phyloP scores from a whole-genome alignment of 2,113 vertebrate species.

The Pachycephala philippinensis region DNA sequence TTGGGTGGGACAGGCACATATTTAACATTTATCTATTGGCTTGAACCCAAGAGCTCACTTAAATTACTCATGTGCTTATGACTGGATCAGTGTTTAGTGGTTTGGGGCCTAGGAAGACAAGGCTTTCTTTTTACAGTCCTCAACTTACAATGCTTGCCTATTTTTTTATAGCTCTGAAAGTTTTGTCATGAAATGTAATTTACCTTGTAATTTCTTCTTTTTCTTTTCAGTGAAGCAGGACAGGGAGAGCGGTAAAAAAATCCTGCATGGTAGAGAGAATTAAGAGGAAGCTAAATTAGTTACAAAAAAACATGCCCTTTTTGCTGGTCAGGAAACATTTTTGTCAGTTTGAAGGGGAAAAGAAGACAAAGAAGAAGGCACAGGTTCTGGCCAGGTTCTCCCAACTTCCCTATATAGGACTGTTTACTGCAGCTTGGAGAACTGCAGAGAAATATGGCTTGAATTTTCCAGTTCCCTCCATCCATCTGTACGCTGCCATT shows the following conservation, averaged over 20 bases:
- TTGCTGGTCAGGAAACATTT: not conserved
- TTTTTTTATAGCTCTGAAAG: not conserved
- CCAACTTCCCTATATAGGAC: not conserved
- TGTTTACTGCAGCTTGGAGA: not conserved
- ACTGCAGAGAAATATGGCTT: not conserved
- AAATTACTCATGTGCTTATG: slow-evolving; percentile 26
- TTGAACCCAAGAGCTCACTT: slow-evolving; percentile 13
- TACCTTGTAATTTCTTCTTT: not conserved
- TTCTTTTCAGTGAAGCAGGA: not conserved
- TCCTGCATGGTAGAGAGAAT: not conserved
- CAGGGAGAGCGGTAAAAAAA: not conserved
- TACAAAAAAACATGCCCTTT: not conserved
- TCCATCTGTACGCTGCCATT: not conserved
- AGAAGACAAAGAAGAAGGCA: not conserved
- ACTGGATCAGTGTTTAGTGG: slow-evolving; percentile 4
- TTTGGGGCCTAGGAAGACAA: not conserved
- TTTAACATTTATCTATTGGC: slow-evolving; percentile 32
- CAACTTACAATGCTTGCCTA: not conserved
- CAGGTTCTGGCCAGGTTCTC: not conserved
- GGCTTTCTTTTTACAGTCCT: not conserved
- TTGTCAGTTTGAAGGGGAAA: not conserved
- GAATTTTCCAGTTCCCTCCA: not conserved
- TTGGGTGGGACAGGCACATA: not conserved
- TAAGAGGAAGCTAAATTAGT: not conserved
- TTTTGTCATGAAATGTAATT: not conserved